Evolutionary conservation across 2,113 vertebrate species (phyloP), one percentile per base, ranked within the genome.

Genomic region (Tylochromis polylepis): DNA sequence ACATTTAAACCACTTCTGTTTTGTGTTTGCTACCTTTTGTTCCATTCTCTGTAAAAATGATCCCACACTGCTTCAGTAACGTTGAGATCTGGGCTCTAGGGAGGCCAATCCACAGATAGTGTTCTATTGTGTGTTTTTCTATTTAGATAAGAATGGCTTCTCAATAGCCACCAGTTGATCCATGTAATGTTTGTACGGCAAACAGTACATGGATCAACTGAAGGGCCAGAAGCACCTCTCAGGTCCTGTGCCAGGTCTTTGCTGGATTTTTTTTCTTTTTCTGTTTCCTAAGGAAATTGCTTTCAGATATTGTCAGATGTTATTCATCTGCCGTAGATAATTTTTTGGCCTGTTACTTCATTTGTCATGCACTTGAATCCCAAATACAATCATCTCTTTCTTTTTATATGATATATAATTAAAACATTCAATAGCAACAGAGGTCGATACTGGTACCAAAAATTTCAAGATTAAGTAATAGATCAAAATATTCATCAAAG

Each of bases 111-210:
- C 15, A 72, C 67, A 46, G 5, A 72, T 7, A 46, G 41, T 11
- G 67, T 10, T 46, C 14, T 22, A 29, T 16, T 1, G 12, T 41
- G 11, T 67, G 4, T 16, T 5, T 67, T 62, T 67, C 22, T 9
- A 41, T 5, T 22, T 20, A 5, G 36, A 12, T 24, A 43, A 70
- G n/a, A 4, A 70, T 24, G 36, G 65, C 65, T 22, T 38, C 34
- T 65, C 20, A 11, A 65, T 65, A 38, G 0, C 11, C 6, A 36
- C 31, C 6, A 65, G 60, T n/a, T 36, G 60, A 65, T 36, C 18
- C 18, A 38, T 5, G 0, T 65, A 14, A 12, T 0, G 6, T 65
- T 38, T 38, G 2, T 5, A 38, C 34, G 14, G 20, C 34, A 1
- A 67, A 67, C 11, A 67, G 7, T 67, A 75, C 2, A 49, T 12